These are phyloP conservation scores for Dasypogon diadema DNA, from an alignment of 2,888 invertebrate genomes.

Conservation along the genomic window DNA sequence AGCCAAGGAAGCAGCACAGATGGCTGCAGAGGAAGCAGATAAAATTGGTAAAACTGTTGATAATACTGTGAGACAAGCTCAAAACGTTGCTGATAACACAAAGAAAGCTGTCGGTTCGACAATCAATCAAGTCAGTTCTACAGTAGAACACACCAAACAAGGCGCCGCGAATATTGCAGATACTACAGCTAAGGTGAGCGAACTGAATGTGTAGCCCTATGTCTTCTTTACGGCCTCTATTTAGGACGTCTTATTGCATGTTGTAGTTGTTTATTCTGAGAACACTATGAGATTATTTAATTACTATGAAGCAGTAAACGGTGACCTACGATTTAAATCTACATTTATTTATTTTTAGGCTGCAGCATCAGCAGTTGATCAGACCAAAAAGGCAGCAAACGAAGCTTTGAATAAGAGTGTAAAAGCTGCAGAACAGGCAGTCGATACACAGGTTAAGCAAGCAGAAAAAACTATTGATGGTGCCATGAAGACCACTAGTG, in stretches of 20 bases:
- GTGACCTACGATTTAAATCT: no score
- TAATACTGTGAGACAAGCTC: conserved; percentile 63
- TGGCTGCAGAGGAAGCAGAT: conserved; percentile 64
- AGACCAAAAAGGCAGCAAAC: conserved; percentile 69
- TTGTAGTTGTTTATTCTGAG: no score
- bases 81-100: conserved; percentile 62
- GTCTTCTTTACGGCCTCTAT: no score
- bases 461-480: conserved; percentile 72
- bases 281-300: no score
- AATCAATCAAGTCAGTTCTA: conserved; percentile 61
- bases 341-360: conserved; percentile 59
- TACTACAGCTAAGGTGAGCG: conserved; percentile 63
- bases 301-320: no score
- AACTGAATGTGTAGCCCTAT: no score
- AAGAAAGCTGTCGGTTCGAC: conserved; percentile 63
- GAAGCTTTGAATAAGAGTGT: conserved; percentile 70
- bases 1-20: conserved; percentile 68
- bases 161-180: conserved; percentile 65
- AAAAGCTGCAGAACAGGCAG: conserved; percentile 69
- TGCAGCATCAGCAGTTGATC: conserved; percentile 68
- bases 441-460: conserved; percentile 69
- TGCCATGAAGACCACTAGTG: conserved; percentile 72
- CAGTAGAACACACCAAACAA: conserved; percentile 65
- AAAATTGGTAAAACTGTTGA: conserved; percentile 67
- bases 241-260: no score